phyloP scores from a whole-genome alignment of 2,797 vertebrate species.

The Danio tinwini region DNA sequence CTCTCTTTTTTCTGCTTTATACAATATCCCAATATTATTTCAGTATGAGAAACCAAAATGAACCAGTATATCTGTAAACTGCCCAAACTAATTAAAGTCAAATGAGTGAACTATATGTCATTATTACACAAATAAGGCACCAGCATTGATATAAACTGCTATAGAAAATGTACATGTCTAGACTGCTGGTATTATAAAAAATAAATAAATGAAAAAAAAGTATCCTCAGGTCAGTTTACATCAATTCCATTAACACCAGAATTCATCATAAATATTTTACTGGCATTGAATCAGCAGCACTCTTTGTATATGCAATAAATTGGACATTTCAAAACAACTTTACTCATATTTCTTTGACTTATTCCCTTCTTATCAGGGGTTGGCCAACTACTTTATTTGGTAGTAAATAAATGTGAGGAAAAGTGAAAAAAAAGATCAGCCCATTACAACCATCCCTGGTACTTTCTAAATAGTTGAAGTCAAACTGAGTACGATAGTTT shows the following conservation, averaged over 20 bases:
- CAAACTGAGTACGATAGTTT: not conserved
- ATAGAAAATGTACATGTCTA: too few relatives aligned
- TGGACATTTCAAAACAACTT: constrained; percentile 11
- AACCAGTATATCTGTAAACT: too few relatives aligned
- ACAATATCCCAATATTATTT: too few relatives aligned
- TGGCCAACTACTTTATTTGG: not conserved
- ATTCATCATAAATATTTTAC: not conserved
- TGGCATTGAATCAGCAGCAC: not conserved
- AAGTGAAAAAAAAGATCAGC: not conserved
- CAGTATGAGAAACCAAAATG: too few relatives aligned
- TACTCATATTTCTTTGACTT: too few relatives aligned
- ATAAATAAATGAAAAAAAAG: not conserved
- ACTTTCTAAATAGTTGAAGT: not conserved
- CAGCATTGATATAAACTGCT: too few relatives aligned
- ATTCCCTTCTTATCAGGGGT: too few relatives aligned
- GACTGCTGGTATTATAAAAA: not conserved
- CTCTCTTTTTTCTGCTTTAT: too few relatives aligned
- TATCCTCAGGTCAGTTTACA: not conserved
- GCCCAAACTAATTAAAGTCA: too few relatives aligned
- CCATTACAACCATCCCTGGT: not conserved
- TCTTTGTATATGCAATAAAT: not conserved
- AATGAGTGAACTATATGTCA: too few relatives aligned
- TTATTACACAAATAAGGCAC: too few relatives aligned
- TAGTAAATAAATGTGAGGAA: not conserved
- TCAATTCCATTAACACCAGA: not conserved